Conservation (phyloP, 2,113 vertebrate species). For the Tinamus guttatus region DNA sequence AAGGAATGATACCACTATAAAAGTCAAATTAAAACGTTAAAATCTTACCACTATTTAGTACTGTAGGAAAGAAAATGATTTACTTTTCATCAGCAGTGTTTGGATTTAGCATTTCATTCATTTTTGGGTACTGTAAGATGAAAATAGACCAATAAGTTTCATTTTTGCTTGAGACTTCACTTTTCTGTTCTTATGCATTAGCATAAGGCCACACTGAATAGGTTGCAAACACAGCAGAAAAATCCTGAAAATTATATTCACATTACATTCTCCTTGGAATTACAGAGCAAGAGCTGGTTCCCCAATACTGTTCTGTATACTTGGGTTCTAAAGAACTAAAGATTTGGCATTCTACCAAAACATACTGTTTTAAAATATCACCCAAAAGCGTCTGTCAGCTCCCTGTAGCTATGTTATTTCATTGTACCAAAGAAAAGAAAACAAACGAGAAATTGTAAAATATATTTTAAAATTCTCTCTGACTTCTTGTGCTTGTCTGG, state of each 20-base stretch:
- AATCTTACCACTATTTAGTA: not conserved
- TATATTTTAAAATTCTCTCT: not conserved
- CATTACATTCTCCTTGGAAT: not conserved
- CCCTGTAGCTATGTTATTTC: not conserved
- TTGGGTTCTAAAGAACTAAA: not conserved
- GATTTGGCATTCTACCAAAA: not conserved
- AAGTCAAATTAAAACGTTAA: not conserved
- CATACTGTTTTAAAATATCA: not conserved
- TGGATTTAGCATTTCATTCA: not conserved
- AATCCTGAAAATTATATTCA: not conserved
- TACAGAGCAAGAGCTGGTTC: not conserved
- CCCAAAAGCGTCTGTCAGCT: not conserved
- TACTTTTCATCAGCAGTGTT: not conserved
- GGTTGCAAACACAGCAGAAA: not conserved
- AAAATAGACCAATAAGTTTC: constrained; percentile 14
- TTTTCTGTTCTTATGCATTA: constrained; percentile 4
- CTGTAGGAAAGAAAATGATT: not conserved
- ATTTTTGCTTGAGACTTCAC: not conserved
- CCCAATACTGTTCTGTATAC: not conserved
- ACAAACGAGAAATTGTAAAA: not conserved
- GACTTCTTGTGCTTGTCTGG: not conserved
- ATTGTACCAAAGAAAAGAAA: not conserved
- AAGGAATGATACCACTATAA: not conserved
- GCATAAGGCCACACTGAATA: not conserved
- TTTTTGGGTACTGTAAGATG: not conserved